These are phyloP conservation scores for Acanthisitta chloris DNA, from an alignment of 2,113 vertebrate species.

Conservation along the genomic window DNA sequence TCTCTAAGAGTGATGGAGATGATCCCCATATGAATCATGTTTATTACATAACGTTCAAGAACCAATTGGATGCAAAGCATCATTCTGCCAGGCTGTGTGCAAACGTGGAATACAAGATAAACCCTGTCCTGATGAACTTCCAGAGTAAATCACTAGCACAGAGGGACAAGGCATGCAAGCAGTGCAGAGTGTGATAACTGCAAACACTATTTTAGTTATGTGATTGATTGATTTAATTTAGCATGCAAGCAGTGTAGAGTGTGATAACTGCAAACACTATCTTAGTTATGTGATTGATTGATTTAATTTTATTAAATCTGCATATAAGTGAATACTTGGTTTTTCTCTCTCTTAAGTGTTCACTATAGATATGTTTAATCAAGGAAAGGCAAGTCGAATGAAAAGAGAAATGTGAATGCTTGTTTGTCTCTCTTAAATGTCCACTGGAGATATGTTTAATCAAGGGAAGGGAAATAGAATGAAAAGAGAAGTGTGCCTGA, in stretches of 20 bases:
- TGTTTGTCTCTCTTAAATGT: constrained; percentile 45
- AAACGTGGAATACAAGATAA: background rate
- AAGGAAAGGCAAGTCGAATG: constrained; percentile 35
- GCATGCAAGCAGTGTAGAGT: background rate
- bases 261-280: background rate
- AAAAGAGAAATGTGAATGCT: constrained; percentile 49
- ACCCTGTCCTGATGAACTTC: background rate
- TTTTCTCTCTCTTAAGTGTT: constrained; percentile 46
- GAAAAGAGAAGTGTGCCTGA: constrained; percentile 49
- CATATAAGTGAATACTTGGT: background rate
- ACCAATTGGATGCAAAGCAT: background rate
- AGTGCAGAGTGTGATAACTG: background rate
- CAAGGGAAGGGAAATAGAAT: constrained; percentile 34
- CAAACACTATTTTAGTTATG: background rate
- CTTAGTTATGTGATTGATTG: background rate
- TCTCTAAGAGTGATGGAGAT: background rate
- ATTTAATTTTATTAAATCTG: background rate
- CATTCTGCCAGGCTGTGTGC: background rate
- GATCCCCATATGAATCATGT: background rate
- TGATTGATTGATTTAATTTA: background rate
- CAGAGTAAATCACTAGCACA: background rate
- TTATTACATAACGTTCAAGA: background rate
- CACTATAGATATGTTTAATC: constrained; percentile 60
- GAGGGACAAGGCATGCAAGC: background rate
- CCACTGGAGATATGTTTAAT: constrained; percentile 60